A percentile compares a stretch with the other conserved stretches of the same genome.
Evolutionary conservation across 1,140 invertebrate species (phyloP).

Genomic region (Solenopsis fugax): DNA sequence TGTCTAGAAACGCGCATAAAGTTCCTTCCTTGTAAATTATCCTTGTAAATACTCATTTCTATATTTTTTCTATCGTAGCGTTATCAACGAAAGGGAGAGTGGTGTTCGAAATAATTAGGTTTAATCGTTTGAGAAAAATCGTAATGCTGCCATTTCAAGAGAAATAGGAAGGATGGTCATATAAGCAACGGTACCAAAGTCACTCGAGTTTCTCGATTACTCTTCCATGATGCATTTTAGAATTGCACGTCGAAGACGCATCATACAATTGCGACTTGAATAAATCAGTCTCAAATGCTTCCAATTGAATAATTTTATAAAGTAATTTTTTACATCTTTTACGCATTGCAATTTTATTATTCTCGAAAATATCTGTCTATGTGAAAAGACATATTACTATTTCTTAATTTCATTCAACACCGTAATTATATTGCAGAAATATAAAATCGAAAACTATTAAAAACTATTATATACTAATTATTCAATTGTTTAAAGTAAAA

Average conservation of each 20-base stretch:
- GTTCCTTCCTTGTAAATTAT: conserved; percentile 66
- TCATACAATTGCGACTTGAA: background rate
- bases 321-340: background rate
- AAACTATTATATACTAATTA: no score
- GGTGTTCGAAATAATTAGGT: conserved; percentile 36
- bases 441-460: background rate
- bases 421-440: background rate
- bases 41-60: conserved; percentile 75
- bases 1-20: conserved; percentile 66
- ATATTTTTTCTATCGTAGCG: conserved; percentile 76
- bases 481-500: background rate
- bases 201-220: conserved; percentile 69
- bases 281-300: background rate
- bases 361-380: background rate
- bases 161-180: background rate
- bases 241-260: conserved; percentile 67
- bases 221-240: conserved; percentile 66
- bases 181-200: conserved; percentile 54
- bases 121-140: conserved; percentile 37
- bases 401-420: background rate
- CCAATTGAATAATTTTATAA: background rate
- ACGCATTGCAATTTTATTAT: background rate
- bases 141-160: conserved; percentile 54
- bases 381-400: background rate
- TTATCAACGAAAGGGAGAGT: conserved; percentile 65